Base-by-base conservation (phyloP, 2,888 invertebrate genomes). In the Bugulina stolonifera region DNA sequence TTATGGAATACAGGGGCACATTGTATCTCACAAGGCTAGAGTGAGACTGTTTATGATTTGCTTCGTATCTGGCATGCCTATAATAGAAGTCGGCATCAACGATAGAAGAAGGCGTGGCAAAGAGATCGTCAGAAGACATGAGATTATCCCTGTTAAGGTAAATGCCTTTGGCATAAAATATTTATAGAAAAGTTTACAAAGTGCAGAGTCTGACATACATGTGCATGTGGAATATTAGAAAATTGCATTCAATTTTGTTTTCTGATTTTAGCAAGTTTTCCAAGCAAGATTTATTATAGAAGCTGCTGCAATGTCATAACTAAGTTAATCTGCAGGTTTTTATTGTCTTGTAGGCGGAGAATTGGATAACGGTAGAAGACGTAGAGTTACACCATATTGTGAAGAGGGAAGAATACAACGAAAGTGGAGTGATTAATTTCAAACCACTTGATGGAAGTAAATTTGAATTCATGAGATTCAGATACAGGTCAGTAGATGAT, bases 51-150 rank as follows among this genome's bases (percentile, higher is more conserved):
- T 98, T 87, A 96, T 97, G 86, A 87, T 98, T 73, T 95, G 95
- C 34, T 99, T 99, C 85, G 88, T 99, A 23, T 93, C 95, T 77
- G 94, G 92, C 89, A 81, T 85, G 92, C 98, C 98, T 1, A 92
- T 92, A 81, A 90, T 98, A 76, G 99, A 99, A 86, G 87, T 99
- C 78, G 99, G 99, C 1, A 89, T 99, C 73, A 99, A 99, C 85
- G 99, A 99, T 86, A 89, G 94, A 88, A 89, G 93, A 85, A 88
- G 97, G n/a, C 94, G 96, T 85, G 98, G 98, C n/a, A 92, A 91
- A 85, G 99, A 99, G 88, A 96, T 99, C 72, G 99, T 99, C 0
- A 96, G 99, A 0, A 88, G 99, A 1, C 96, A 97, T 85, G 99
- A 99, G 86, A 99, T 99, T 84, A 95, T 99, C 83, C 98, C 99